phyloP scores from a whole-genome alignment of 2,113 vertebrate species.

The Melanostigma gelatinosum region DNA sequence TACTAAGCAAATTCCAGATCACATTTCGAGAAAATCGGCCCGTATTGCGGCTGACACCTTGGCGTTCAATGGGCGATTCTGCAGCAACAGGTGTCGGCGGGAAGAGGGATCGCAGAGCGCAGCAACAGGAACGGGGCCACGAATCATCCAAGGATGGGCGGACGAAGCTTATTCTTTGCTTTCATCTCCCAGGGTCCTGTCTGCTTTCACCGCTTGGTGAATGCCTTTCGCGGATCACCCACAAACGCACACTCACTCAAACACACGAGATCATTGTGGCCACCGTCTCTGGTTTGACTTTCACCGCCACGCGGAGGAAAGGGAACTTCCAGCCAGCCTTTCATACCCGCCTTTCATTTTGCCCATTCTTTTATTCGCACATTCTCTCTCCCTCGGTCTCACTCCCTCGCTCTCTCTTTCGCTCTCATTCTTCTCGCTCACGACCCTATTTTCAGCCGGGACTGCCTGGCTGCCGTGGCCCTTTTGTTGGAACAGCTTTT shows the following conservation, averaged over 20 bases:
- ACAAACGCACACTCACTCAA: neutral
- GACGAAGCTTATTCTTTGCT: neutral
- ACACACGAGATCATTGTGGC: neutral
- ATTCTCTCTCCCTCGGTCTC: slow-evolving; percentile 28
- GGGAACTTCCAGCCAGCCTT: slow-evolving; percentile 32
- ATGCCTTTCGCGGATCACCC: slow-evolving; percentile 1
- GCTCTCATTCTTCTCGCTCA: slow-evolving; percentile 55
- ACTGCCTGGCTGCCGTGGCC: slow-evolving; percentile 48
- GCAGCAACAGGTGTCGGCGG: slow-evolving; percentile 69
- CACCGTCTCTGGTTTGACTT: slow-evolving; percentile 42
- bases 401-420: slow-evolving; percentile 23
- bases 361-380: slow-evolving; percentile 19
- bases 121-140: slow-evolving; percentile 54
- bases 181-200: slow-evolving; percentile 23
- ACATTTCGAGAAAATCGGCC: slow-evolving; percentile 33
- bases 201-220: neutral
- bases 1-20: slow-evolving; percentile 53
- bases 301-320: slow-evolving; percentile 36
- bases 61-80: slow-evolving; percentile 46
- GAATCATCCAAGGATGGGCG: slow-evolving; percentile 48
- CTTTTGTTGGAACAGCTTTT: slow-evolving; percentile 71
- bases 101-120: slow-evolving; percentile 55
- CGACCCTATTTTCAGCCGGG: slow-evolving; percentile 46
- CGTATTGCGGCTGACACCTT: slow-evolving; percentile 57
- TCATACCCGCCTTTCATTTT: slow-evolving; percentile 40